These are phyloP conservation scores for Lissocephala sabroskyi DNA, from an alignment of 2,888 invertebrate genomes.

Conservation along the genomic window DNA sequence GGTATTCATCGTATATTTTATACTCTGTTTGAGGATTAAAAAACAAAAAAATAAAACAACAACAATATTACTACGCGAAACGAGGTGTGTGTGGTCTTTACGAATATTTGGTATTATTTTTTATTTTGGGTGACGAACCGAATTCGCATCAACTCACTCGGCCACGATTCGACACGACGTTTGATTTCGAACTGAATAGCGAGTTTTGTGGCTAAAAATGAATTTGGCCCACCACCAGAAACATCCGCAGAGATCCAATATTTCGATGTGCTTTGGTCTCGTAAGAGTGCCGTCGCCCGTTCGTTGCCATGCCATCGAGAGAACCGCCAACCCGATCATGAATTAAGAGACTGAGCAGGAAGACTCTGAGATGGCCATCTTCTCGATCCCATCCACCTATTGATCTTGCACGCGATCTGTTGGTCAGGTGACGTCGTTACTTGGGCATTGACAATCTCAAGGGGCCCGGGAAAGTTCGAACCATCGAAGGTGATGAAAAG, in stretches of 20 bases:
- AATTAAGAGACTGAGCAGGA: slow-evolving; percentile 15
- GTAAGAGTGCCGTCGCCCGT: too few relatives aligned
- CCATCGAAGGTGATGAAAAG: too few relatives aligned
- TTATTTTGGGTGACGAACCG: slow-evolving; percentile 1
- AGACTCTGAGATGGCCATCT: not conserved
- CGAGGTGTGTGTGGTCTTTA: slow-evolving; percentile 16
- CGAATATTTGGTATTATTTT: not conserved
- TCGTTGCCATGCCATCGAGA: too few relatives aligned
- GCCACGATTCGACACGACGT: slow-evolving; percentile 42
- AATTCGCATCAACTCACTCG: slow-evolving; percentile 21
- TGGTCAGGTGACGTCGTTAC: too few relatives aligned
- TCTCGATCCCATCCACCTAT: too few relatives aligned
- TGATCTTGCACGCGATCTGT: too few relatives aligned
- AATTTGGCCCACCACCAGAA: slow-evolving; percentile 47
- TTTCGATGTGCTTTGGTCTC: too few relatives aligned
- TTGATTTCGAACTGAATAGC: slow-evolving; percentile 55
- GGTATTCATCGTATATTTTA: slow-evolving; percentile 27
- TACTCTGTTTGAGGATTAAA: too few relatives aligned
- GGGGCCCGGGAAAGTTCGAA: too few relatives aligned
- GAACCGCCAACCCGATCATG: not conserved
- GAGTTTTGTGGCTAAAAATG: slow-evolving; percentile 47
- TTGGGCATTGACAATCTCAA: too few relatives aligned
- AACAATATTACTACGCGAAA: slow-evolving; percentile 25
- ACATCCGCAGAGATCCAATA: slow-evolving; percentile 2
- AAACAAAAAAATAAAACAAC: slow-evolving; percentile 24